Percentiles rank a stretch among this genome's conserved stretches.
Evolutionary conservation across 2,888 invertebrate genomes (phyloP).

Genomic region (Andrena praecox): DNA sequence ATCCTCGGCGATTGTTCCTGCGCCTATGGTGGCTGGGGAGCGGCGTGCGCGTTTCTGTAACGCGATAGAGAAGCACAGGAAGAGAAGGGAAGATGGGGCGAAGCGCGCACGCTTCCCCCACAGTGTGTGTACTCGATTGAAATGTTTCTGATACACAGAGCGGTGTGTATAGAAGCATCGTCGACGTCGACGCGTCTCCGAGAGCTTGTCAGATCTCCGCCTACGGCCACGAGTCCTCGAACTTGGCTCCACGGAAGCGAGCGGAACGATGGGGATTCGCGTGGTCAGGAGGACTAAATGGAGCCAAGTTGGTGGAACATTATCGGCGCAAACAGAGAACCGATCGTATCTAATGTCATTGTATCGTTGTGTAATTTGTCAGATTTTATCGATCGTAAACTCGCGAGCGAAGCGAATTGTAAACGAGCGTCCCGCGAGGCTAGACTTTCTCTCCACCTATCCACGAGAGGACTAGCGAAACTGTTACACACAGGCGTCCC

Average conservation of each 20-base stretch:
- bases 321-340: slow-evolving; percentile 22
- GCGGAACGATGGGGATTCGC: neutral
- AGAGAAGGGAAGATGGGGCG: slow-evolving; percentile 8
- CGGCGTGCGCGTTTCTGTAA: slow-evolving; percentile 25
- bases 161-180: slow-evolving; percentile 33
- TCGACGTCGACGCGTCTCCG: slow-evolving; percentile 38
- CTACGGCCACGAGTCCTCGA: slow-evolving; percentile 14
- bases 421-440: slow-evolving; percentile 13
- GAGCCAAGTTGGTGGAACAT: slow-evolving; percentile 22
- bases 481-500: slow-evolving; percentile 12
- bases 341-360: slow-evolving; percentile 64
- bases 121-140: slow-evolving; percentile 39
- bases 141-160: slow-evolving; percentile 43
- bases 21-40: slow-evolving; percentile 1
- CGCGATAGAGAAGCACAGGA: neutral
- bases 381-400: slow-evolving; percentile 61
- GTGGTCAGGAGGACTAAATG: neutral
- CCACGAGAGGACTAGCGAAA: slow-evolving; percentile 1
- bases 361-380: slow-evolving; percentile 67
- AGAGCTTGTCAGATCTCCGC: slow-evolving; percentile 34
- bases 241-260: slow-evolving; percentile 17
- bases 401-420: slow-evolving; percentile 35
- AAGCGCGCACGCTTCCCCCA: slow-evolving; percentile 24
- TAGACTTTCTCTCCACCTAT: neutral
- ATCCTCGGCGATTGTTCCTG: slow-evolving; percentile 33